Evolutionary conservation across 2,113 vertebrate genomes (phyloP), one percentile per base, ranked within the genome.

Genomic region (Xyliphius kryptos): DNA sequence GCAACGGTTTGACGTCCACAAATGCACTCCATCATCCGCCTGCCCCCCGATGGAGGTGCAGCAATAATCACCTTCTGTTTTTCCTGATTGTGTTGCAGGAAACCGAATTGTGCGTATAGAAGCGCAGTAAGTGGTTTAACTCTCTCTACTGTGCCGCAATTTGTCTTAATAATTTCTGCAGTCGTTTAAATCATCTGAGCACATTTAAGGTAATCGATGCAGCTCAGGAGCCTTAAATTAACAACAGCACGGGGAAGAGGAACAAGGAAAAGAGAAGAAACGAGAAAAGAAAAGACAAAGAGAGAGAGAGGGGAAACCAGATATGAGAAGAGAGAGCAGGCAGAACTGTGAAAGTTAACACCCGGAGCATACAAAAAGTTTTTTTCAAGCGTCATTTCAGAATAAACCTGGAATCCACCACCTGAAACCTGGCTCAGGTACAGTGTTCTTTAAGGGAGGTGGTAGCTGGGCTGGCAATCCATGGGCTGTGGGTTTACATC

Each of bases 191-290:
- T 64, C 8, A 49, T 26, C 32, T 10, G 67, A 77, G 74, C 55
- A 36, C 38, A 52, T 74, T 65, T 74, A 53, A n/a, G 49, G 19
- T 9, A 55, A 80, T 77, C 68, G 20, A 68, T 77, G 68, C 38
- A 6, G 49, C 52, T 68, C 20, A 37, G 10, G 15, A 20, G 40
- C 32, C 26, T n/a, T 56, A 48, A 75, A 72, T 67, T 62, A 59
- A 65, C 53, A 41, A 16, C 47, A 14, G 10, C 4, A 21, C 49
- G 2, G 58, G 5, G 38, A 40, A 40, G 49, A 32, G 26, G 26
- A 2, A 32, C 2, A 6, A 32, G 26, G n/a, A 32, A 2, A 6
- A 6, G 26, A 32, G 26, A 32, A 32, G 26, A 32, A 32, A 32
- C 7, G 26, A 32, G 26, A 32, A 32, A 32, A 2, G 26, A 2